A percentile compares a stretch with the other conserved stretches of the same genome.
These are phyloP conservation scores for Trematomus bernacchii DNA, from an alignment of 2,797 vertebrate species.

Conservation along the genomic window DNA sequence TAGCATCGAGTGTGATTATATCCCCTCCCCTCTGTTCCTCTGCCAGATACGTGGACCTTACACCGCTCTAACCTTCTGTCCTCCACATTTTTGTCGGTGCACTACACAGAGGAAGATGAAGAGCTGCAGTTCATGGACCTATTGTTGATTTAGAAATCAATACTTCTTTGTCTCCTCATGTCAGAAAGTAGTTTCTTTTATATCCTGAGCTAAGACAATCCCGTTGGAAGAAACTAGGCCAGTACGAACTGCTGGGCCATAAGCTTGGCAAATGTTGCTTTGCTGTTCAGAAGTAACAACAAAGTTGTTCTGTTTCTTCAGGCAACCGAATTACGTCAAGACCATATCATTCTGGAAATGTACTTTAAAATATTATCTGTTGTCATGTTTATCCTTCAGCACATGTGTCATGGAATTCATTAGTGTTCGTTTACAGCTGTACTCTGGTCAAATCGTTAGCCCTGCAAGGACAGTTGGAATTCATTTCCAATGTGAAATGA, in stretches of 20 bases:
- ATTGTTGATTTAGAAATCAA: slow-evolving; percentile 72
- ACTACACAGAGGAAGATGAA: slow-evolving; percentile 57
- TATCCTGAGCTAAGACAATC: slow-evolving; percentile 25
- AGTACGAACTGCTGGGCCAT: slow-evolving; percentile 8
- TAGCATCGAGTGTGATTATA: slow-evolving; percentile 60
- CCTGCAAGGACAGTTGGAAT: slow-evolving; percentile 55
- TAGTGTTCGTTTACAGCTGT: slow-evolving; percentile 30
- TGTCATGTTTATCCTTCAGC: slow-evolving; percentile 56
- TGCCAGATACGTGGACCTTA: slow-evolving; percentile 72
- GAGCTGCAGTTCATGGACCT: slow-evolving; percentile 47
- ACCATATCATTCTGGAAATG: slow-evolving; percentile 28
- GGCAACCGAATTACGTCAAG: slow-evolving; percentile 26
- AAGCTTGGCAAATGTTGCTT: slow-evolving; percentile 17
- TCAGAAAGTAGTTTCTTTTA: slow-evolving; percentile 40
- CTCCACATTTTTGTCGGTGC: slow-evolving; percentile 48
- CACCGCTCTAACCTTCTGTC: slow-evolving; percentile 48
- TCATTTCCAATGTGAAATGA: slow-evolving; percentile 56
- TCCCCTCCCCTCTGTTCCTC: slow-evolving; percentile 65
- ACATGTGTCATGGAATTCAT: slow-evolving; percentile 35
- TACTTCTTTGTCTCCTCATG: slow-evolving; percentile 44
- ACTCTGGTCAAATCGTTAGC: slow-evolving; percentile 44
- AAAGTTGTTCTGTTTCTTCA: slow-evolving; percentile 11
- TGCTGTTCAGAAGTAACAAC: slow-evolving; percentile 16
- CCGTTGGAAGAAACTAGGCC: slow-evolving; percentile 16
- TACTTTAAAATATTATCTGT: slow-evolving; percentile 47